Conservation (phyloP, 2,888 invertebrate genomes). For the Peribatodes rhomboidaria region DNA sequence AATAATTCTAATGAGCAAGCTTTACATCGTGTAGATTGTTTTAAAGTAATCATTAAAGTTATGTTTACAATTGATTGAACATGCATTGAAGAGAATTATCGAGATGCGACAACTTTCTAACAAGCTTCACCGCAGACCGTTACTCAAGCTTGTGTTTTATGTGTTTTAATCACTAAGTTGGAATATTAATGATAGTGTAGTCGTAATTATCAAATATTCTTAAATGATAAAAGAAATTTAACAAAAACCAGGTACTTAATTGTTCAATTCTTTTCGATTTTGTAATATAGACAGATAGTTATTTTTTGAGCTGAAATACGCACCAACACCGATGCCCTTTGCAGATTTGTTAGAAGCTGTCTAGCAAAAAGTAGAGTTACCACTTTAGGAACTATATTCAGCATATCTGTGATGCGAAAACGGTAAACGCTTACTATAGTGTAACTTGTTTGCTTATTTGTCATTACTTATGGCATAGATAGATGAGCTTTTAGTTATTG, state of each 20-base stretch:
- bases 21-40: conserved; percentile 30
- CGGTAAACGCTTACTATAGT: neutral
- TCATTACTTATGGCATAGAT: no score
- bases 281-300: no score
- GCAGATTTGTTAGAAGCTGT: no score
- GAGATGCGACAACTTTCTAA: conserved; percentile 36
- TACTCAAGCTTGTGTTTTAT: conserved; percentile 28
- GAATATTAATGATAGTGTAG: conserved; percentile 12
- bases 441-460: neutral
- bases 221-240: neutral
- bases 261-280: no score
- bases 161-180: conserved; percentile 6
- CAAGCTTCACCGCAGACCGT: conserved; percentile 31
- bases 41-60: conserved; percentile 41
- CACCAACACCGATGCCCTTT: neutral
- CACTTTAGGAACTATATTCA: no score
- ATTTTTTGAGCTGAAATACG: no score
- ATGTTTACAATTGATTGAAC: conserved; percentile 51
- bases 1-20: neutral
- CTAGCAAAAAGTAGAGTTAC: no score
- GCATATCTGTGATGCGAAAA: no score
- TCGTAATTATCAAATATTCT: neutral
- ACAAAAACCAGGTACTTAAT: no score
- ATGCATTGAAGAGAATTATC: conserved; percentile 31
- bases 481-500: no score